Base-by-base conservation (phyloP, 2,888 invertebrate species). In the Machimus rusticus region DNA sequence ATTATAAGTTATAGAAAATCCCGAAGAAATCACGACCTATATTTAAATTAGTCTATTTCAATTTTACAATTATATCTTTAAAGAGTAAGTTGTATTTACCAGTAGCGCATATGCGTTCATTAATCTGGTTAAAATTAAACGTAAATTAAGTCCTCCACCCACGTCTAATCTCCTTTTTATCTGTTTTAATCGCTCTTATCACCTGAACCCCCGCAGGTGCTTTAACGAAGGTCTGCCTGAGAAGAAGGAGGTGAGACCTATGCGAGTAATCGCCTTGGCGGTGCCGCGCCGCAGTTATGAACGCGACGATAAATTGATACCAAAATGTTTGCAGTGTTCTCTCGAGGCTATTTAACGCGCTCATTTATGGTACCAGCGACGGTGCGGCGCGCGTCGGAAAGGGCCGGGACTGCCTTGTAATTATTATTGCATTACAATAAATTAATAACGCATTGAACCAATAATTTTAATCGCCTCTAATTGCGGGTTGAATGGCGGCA, bases 381-480 rank as follows among this genome's bases (percentile, higher is more conserved):
- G 39, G 28, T 16, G 31, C 78, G 88, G 55, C 86, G 51, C 19
- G 34, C 85, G 87, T 66, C 86, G 51, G n/a, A 51, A 51, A 79
- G 28, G 51, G 31, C 51, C 57, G 31, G 37, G 31, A 39, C 82
- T 86, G 46, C 87, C 87, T 74, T 87, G 87, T 87, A 88, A 88
- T 88, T 88, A 88, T 88, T 88, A 87, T 86, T 86, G 74, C 88
- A 88, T 88, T 87, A 88, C 88, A 87, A 88, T 88, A 88, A 88
- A 87, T 88, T 88, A 88, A 88, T 87, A 88, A 88, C 88, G 87
- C 87, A 88, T 88, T 88, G 88, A 88, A 88, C 88, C 87, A 87
- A 87, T 88, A 88, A 88, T 88, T 88, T 88, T 87, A 88, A 88
- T 88, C 87, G 77, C 81, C 85, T 87, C 79, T 88, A 88, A 88